Percentiles rank a stretch among this genome's conserved stretches.
These are phyloP conservation scores for Luperina testacea DNA, from an alignment of 2,888 invertebrate species.

Conservation along the genomic window DNA sequence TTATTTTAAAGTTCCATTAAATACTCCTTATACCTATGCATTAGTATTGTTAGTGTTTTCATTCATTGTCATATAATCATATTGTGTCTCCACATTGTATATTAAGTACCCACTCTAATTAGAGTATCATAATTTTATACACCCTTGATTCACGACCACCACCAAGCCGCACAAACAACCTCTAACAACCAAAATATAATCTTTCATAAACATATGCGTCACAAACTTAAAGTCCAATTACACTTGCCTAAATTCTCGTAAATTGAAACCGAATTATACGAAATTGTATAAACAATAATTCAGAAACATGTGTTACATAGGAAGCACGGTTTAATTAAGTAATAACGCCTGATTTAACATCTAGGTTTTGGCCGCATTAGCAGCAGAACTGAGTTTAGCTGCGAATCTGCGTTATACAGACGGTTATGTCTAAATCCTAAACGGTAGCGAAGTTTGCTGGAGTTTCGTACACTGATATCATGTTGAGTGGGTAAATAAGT, in stretches of 20 bases:
- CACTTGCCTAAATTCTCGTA: constrained; percentile 62
- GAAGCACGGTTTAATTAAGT: constrained; percentile 81
- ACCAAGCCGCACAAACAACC: constrained; percentile 25
- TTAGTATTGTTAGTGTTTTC: neutral
- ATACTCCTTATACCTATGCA: too few species aligned
- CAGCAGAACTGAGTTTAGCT: constrained; percentile 64
- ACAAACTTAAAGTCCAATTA: constrained; percentile 71
- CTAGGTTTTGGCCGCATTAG: constrained; percentile 74
- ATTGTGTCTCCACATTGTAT: neutral
- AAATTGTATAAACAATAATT: constrained; percentile 71
- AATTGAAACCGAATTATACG: constrained; percentile 65
- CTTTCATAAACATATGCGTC: constrained; percentile 53
- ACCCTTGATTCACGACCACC: constrained; percentile 1
- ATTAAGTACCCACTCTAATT: neutral
- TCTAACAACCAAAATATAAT: constrained; percentile 42
- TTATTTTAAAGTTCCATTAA: neutral
- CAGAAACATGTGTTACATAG: constrained; percentile 63
- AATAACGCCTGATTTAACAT: constrained; percentile 80
- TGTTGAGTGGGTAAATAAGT: constrained; percentile 43
- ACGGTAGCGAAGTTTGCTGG: constrained; percentile 26
- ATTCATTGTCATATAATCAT: neutral
- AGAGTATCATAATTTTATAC: constrained; percentile 9
- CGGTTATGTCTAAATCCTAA: constrained; percentile 22
- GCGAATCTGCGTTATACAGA: constrained; percentile 29
- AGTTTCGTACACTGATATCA: constrained; percentile 47